Percentiles rank a stretch among this genome's conserved stretches.
Conservation (phyloP, 2,888 invertebrate genomes). For the Lordiphosa andalusiaca region DNA sequence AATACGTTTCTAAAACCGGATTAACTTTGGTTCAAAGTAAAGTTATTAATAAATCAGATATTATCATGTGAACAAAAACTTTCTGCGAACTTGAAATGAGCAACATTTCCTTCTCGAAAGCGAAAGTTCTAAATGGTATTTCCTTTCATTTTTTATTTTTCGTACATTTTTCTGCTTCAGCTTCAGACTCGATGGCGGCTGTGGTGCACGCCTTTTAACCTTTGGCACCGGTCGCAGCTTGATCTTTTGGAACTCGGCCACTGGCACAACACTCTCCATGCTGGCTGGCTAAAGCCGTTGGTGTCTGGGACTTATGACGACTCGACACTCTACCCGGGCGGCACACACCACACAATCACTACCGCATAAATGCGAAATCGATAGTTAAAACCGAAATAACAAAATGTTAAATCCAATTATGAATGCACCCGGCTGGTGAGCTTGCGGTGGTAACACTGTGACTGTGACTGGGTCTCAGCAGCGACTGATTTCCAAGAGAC, state of each 20-base stretch:
- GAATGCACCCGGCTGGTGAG: slow-evolving; percentile 25
- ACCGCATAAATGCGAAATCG: slow-evolving; percentile 42
- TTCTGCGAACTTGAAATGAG: too few relatives aligned
- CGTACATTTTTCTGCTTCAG: slow-evolving; percentile 57
- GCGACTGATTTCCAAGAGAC: slow-evolving; percentile 52
- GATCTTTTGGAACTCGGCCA: slow-evolving; percentile 75
- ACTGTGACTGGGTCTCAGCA: slow-evolving; percentile 54
- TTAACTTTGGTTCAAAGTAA: too few relatives aligned
- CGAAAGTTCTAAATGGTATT: slow-evolving; percentile 12
- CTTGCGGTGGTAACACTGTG: slow-evolving; percentile 22
- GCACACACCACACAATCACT: slow-evolving; percentile 11
- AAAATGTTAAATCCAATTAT: slow-evolving; percentile 69
- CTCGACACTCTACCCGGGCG: slow-evolving; percentile 1
- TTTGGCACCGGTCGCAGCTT: slow-evolving; percentile 73
- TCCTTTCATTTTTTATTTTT: slow-evolving; percentile 2
- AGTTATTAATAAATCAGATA: too few relatives aligned
- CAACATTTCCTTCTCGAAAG: neutral
- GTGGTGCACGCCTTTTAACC: slow-evolving; percentile 72
- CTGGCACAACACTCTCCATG: slow-evolving; percentile 53
- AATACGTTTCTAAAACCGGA: too few relatives aligned
- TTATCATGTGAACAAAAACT: too few relatives aligned
- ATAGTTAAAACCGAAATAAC: slow-evolving; percentile 36
- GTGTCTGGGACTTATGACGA: neutral
- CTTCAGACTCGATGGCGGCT: slow-evolving; percentile 59
- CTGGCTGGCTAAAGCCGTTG: slow-evolving; percentile 4